These are phyloP conservation scores for Ophraella communa DNA, from an alignment of 2,888 invertebrate species.

Conservation along the genomic window DNA sequence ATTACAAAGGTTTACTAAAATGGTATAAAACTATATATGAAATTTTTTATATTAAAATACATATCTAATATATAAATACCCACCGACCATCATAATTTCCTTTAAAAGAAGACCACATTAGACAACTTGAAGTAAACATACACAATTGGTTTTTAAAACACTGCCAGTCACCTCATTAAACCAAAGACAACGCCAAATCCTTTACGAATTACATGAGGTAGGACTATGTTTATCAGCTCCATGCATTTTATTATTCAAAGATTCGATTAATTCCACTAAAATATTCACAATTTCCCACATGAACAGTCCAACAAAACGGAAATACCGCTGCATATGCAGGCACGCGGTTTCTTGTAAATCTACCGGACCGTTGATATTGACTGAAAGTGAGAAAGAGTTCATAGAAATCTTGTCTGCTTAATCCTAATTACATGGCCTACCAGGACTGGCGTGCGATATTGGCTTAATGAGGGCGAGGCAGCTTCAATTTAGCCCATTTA, in stretches of 20 bases:
- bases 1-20: too few species aligned
- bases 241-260: background rate
- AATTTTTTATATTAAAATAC: background rate
- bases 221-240: background rate
- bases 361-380: constrained; percentile 35
- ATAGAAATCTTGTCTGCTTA: constrained; percentile 39
- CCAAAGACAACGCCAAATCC: background rate
- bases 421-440: constrained; percentile 60
- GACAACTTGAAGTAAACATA: background rate
- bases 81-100: constrained; percentile 42
- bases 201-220: background rate
- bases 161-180: background rate
- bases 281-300: background rate
- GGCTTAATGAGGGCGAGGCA: constrained; percentile 62
- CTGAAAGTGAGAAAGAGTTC: constrained; percentile 52
- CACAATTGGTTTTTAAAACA: background rate
- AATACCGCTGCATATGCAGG: too few species aligned
- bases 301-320: background rate
- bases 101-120: constrained; percentile 13
- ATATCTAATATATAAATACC: constrained; percentile 12
- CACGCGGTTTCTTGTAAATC: constrained; percentile 3
- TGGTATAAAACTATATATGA: background rate
- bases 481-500: constrained; percentile 61
- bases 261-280: background rate
- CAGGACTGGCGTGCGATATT: constrained; percentile 58